Conservation (phyloP, 2,113 vertebrate species). For the Lasiurus cinereus region DNA sequence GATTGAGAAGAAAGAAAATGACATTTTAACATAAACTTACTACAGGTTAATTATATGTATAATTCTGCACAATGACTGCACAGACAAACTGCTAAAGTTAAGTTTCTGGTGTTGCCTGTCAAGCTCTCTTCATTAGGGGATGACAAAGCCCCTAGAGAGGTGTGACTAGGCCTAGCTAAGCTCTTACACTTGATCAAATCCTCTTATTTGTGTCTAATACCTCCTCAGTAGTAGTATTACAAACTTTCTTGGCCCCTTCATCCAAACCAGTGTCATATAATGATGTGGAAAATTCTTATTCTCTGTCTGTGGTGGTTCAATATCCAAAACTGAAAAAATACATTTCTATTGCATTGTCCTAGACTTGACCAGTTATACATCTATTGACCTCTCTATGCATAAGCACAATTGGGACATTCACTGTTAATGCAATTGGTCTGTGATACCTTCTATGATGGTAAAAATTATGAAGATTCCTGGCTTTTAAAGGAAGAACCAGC, state of each 20-base stretch:
- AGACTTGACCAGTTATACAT: neutral
- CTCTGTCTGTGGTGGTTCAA: neutral
- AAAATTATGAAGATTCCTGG: neutral
- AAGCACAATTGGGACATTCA: neutral
- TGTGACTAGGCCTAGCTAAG: neutral
- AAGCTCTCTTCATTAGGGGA: neutral
- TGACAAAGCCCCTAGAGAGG: neutral
- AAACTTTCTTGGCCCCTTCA: neutral
- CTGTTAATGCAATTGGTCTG: neutral
- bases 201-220: neutral
- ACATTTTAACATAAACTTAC: neutral
- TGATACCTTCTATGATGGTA: neutral
- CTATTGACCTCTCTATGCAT: neutral
- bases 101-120: neutral
- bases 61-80: neutral
- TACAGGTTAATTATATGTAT: neutral
- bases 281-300: neutral
- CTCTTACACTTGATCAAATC: neutral
- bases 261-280: neutral
- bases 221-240: neutral
- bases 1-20: neutral
- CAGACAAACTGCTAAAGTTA: neutral
- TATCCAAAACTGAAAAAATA: neutral
- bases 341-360: neutral
- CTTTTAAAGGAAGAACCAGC: constrained; percentile 21